These are phyloP conservation scores for Mustela nigripes DNA, from an alignment of 2,113 vertebrate species.

Conservation along the genomic window DNA sequence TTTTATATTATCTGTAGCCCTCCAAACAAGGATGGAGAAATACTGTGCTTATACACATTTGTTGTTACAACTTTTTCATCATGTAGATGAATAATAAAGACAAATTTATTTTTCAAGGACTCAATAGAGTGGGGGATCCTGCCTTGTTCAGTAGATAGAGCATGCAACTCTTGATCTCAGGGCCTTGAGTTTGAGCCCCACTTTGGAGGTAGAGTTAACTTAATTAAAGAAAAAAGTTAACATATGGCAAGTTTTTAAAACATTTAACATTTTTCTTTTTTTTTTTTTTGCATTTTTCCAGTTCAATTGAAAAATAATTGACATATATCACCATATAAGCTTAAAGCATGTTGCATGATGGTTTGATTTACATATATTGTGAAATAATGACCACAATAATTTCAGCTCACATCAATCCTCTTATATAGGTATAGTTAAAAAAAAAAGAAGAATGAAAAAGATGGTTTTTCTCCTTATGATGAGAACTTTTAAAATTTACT, in stretches of 20 bases:
- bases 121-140: background rate
- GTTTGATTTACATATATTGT: background rate
- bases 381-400: background rate
- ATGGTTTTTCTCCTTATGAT: background rate
- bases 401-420: background rate
- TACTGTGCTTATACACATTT: background rate
- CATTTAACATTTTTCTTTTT: background rate
- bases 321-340: background rate
- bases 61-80: background rate
- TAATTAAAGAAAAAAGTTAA: background rate
- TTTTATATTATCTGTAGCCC: slow-evolving; percentile 11
- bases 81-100: background rate
- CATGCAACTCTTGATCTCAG: background rate
- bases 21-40: background rate
- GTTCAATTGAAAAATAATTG: background rate
- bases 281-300: background rate
- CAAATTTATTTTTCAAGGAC: background rate
- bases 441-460: background rate
- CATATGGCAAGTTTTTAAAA: background rate
- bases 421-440: background rate
- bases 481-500: background rate
- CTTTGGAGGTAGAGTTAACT: background rate
- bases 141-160: background rate
- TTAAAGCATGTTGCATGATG: background rate
- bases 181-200: background rate